Evolutionary conservation across 2,113 vertebrate species (phyloP), one percentile per base, ranked within the genome.

Genomic region (Stigmatopora argus): DNA sequence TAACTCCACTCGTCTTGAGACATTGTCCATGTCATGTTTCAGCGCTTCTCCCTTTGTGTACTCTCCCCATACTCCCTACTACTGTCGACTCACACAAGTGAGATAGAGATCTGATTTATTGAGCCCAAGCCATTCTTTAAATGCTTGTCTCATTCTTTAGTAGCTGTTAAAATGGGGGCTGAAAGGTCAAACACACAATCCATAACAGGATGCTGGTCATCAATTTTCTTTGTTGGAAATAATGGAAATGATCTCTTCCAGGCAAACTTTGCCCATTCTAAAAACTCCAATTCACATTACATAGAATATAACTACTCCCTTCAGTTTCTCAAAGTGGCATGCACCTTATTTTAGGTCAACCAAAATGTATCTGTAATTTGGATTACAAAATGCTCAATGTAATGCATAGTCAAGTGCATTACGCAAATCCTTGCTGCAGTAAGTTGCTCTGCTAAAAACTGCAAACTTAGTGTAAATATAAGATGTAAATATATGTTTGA

Each of bases 61-160:
- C 21, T 15, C 62, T 49, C 62, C 46, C 47, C 34, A 8, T 46
- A 17, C 59, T 65, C 38, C 57, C 7, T 10, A 49, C 31, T 46
- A 7, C 60, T 44, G 49, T 21, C 31, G 46, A 23, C 47, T 35
- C 26, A 34, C 19, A 34, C 46, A 10, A 26, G 62, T 55, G 66
- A 10, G 49, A 69, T 51, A 17, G n/a, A 67, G 60, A n/a, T 45
- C 12, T 64, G 62, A 64, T 64, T 64, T 64, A 64, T 51, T 10
- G 17, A 11, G 18, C 5, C 47, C 13, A 14, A 62, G 61, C 15
- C 10, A n/a, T 55, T n/a, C 23, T 48, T 45, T 45, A 57, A 44
- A 58, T 53, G 19, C 19, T 61, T 45, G 41, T 61, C 41, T 61
- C 19, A 21, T 61, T 61, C 41, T 61, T 61, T 45, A 21, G 59